Evolutionary conservation across 2,888 invertebrate species (phyloP).

Genomic region (Drosophila hawaiiensis): DNA sequence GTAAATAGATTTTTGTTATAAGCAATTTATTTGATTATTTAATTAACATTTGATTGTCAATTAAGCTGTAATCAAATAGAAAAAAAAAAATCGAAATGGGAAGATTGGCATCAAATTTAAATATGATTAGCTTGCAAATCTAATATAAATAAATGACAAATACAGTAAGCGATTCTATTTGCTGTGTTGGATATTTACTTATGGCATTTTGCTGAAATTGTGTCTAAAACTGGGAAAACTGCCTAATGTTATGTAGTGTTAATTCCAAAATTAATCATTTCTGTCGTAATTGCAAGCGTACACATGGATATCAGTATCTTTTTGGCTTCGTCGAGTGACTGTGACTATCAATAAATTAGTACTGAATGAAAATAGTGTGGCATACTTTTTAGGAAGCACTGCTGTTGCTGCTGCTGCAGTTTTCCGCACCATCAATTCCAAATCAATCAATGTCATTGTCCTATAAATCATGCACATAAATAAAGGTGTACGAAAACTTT

Average conservation of each 20-base stretch:
- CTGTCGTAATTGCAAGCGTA: not conserved
- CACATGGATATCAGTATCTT: not conserved
- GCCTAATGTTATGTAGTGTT: not conserved
- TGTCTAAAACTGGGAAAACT: not conserved
- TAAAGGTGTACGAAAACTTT: conserved; percentile 61
- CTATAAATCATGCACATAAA: conserved; percentile 78
- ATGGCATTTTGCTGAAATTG: not conserved
- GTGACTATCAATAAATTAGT: not conserved
- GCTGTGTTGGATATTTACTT: not conserved
- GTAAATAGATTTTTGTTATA: conserved; percentile 3
- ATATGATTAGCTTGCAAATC: conserved; percentile 5
- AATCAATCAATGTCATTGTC: conserved; percentile 76
- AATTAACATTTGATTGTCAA: conserved; percentile 12
- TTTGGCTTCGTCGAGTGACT: not conserved
- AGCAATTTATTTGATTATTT: conserved; percentile 6
- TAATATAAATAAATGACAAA: conserved; percentile 15
- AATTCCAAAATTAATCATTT: not conserved
- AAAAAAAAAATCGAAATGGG: not conserved
- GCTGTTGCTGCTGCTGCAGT: conserved; percentile 40
- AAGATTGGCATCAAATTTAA: conserved; percentile 13
- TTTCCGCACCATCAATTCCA: conserved; percentile 75
- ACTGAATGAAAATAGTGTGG: conserved; percentile 18
- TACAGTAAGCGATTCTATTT: not conserved
- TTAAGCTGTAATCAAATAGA: not conserved
- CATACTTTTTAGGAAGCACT: conserved; percentile 17